Conservation (phyloP, 1,140 invertebrate genomes). For the Atta cephalotes region DNA sequence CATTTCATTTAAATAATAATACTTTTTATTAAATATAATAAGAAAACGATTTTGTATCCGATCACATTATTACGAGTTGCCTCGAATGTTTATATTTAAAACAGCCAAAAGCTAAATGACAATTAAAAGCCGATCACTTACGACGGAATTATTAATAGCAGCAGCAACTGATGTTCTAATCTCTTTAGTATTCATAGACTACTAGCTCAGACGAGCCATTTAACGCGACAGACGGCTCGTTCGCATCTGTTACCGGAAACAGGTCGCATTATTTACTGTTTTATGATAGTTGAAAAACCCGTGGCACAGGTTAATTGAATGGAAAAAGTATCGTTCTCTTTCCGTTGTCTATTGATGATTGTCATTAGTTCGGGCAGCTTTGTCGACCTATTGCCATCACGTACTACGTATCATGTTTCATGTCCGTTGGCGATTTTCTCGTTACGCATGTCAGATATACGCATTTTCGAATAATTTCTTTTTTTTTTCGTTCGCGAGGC, state of each 20-base stretch:
- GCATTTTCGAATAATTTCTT: neutral
- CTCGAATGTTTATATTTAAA: neutral
- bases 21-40: neutral
- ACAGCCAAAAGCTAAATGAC: neutral
- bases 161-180: neutral
- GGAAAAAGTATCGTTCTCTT: slow-evolving; percentile 52
- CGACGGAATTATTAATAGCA: slow-evolving; percentile 42
- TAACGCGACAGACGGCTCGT: slow-evolving; percentile 34
- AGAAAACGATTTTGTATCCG: neutral
- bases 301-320: slow-evolving; percentile 51
- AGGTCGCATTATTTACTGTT: slow-evolving; percentile 61
- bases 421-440: slow-evolving; percentile 20
- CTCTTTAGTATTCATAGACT: slow-evolving; percentile 33
- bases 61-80: neutral
- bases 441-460: neutral
- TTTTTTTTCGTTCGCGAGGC: slow-evolving; percentile 1
- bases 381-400: neutral
- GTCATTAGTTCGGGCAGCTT: slow-evolving; percentile 53
- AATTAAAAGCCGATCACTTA: slow-evolving; percentile 20
- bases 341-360: slow-evolving; percentile 28
- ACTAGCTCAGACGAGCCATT: slow-evolving; percentile 17
- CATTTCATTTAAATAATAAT: neutral
- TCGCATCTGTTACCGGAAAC: slow-evolving; percentile 73
- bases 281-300: slow-evolving; percentile 45
- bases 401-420: neutral